These are phyloP conservation scores for Chironomus tepperi DNA, from an alignment of 1,140 invertebrate genomes.

Conservation along the genomic window DNA sequence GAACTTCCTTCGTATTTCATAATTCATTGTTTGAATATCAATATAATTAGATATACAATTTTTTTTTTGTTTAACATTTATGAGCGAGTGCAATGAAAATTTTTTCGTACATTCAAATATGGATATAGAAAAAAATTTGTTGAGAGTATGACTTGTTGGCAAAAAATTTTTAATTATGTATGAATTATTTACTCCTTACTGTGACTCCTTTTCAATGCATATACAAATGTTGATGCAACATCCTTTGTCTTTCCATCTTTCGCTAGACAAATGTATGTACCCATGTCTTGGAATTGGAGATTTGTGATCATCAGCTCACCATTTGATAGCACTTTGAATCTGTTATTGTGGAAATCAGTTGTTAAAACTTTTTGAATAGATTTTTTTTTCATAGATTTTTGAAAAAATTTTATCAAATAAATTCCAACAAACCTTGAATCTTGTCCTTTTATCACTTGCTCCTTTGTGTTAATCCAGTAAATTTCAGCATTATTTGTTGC, in stretches of 20 bases:
- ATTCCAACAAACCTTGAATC: constrained; percentile 42
- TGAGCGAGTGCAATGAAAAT: background rate
- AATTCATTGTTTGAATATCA: too few species aligned
- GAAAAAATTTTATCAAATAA: constrained; percentile 20
- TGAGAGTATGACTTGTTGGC: background rate
- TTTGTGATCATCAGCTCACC: constrained; percentile 64
- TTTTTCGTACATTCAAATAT: constrained; percentile 1
- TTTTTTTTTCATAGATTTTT: too few species aligned
- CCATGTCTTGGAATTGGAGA: constrained; percentile 71
- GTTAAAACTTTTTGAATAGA: background rate
- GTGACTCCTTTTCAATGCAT: constrained; percentile 46
- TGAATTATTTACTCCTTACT: background rate
- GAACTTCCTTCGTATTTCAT: too few species aligned
- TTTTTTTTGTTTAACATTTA: background rate
- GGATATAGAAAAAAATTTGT: background rate
- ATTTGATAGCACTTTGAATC: constrained; percentile 48
- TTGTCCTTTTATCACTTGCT: constrained; percentile 43
- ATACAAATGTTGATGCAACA: constrained; percentile 60
- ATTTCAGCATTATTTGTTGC: constrained; percentile 53
- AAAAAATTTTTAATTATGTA: background rate
- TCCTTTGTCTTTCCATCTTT: constrained; percentile 57
- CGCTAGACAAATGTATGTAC: constrained; percentile 63
- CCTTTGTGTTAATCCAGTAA: constrained; percentile 55
- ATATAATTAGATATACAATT: too few species aligned
- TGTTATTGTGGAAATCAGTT: constrained; percentile 16